These are phyloP conservation scores for Sphaerodactylus townsendi DNA, from an alignment of 2,113 vertebrate genomes.

Conservation along the genomic window DNA sequence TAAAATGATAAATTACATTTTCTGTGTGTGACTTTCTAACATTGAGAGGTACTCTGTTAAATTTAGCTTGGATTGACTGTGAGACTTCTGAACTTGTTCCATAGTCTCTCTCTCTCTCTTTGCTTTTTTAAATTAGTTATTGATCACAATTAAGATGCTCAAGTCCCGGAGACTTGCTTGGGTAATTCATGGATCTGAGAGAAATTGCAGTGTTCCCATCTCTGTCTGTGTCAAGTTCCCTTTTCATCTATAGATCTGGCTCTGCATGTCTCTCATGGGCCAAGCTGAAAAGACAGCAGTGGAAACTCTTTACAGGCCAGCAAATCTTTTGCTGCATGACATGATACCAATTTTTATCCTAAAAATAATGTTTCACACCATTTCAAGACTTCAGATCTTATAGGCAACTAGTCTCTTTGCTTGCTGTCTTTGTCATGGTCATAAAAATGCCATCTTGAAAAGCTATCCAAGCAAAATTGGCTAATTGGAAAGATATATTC, in stretches of 20 bases:
- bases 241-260: background rate
- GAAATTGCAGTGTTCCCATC: background rate
- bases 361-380: background rate
- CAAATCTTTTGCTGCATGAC: background rate
- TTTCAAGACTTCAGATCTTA: constrained; percentile 12
- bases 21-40: background rate
- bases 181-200: background rate
- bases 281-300: background rate
- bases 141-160: constrained; percentile 24
- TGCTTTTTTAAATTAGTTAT: constrained; percentile 14
- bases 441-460: constrained; percentile 5
- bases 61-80: background rate
- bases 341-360: background rate
- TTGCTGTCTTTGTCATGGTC: constrained; percentile 1
- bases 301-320: background rate
- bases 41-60: background rate
- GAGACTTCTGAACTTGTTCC: background rate
- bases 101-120: constrained; percentile 14
- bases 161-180: background rate
- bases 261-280: background rate
- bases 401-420: constrained; percentile 6
- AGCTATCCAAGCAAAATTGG: constrained; percentile 29
- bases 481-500: constrained; percentile 28
- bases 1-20: background rate
- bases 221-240: background rate